These are phyloP conservation scores for Campoplex nolae DNA, from an alignment of 2,888 invertebrate species.

Conservation along the genomic window DNA sequence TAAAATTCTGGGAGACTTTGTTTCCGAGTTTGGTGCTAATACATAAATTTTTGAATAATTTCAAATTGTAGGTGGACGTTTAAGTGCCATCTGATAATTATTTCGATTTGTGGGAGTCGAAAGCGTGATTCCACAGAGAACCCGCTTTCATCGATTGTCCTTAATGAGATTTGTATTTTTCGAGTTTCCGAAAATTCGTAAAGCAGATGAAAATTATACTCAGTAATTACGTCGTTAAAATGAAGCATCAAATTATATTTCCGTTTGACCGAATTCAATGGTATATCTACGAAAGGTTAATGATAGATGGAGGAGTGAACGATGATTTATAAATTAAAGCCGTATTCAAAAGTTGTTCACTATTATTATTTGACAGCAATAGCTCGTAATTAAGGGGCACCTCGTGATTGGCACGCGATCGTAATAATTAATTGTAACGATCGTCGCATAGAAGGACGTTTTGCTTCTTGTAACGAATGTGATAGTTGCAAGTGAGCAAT, in stretches of 20 bases:
- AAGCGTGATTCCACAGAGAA: neutral
- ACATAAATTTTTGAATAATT: no score
- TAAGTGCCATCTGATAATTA: neutral
- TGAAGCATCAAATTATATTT: neutral
- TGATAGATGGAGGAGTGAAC: neutral
- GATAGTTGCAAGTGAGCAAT: conserved; percentile 49
- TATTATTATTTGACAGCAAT: neutral
- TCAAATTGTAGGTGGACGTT: no score
- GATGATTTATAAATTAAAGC: neutral
- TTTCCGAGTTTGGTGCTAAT: no score
- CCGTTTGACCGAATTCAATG: neutral
- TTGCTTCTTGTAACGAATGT: conserved; percentile 49
- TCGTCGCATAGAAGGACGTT: conserved; percentile 30
- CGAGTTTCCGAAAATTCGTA: neutral
- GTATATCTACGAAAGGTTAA: neutral
- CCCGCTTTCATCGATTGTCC: neutral
- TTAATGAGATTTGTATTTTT: neutral
- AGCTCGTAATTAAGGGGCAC: conserved; percentile 22
- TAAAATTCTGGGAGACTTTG: no score
- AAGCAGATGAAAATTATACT: no score
- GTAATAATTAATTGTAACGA: conserved; percentile 65
- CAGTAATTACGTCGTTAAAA: neutral
- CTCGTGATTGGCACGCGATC: conserved; percentile 49
- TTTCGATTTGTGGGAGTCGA: neutral
- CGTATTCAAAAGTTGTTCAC: neutral